phyloP scores from a whole-genome alignment of 2,888 invertebrate genomes.

The Leucozona laternaria region DNA sequence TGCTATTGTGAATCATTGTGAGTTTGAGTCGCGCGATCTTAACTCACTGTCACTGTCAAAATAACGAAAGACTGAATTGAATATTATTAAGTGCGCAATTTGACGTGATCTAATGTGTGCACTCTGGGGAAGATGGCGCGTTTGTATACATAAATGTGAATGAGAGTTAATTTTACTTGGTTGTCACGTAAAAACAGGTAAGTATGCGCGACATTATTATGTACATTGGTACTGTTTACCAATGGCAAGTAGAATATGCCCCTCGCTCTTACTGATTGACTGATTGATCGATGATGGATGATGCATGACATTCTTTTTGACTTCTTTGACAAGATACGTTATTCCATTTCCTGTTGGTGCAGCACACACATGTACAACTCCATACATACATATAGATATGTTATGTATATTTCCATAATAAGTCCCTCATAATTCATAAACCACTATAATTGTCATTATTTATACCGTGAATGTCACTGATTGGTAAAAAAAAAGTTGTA shows the following conservation, averaged over 20 bases:
- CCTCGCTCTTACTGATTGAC: neutral
- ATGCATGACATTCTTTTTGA: constrained; percentile 46
- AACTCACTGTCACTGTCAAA: constrained; percentile 28
- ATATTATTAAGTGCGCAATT: constrained; percentile 32
- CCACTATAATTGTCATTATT: neutral
- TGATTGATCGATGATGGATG: constrained; percentile 57
- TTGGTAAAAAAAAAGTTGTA: neutral
- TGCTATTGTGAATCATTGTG: neutral
- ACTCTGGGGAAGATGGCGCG: neutral
- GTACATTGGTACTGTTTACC: constrained; percentile 27
- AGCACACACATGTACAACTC: neutral
- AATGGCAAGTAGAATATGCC: constrained; percentile 50
- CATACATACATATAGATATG: too few relatives aligned
- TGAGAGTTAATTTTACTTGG: constrained; percentile 67
- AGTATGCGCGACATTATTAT: constrained; percentile 35
- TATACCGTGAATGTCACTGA: constrained; percentile 16
- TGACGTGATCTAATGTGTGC: constrained; percentile 7
- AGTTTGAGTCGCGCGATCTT: constrained; percentile 12
- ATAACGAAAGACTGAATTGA: neutral
- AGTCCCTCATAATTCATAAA: constrained; percentile 34
- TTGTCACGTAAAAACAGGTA: constrained; percentile 66
- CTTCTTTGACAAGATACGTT: constrained; percentile 47
- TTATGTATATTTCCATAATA: too few relatives aligned
- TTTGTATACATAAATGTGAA: constrained; percentile 19
- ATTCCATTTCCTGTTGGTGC: constrained; percentile 52